These are phyloP conservation scores for Neocrepidodera transversa DNA, from an alignment of 2,888 invertebrate genomes.

Conservation along the genomic window DNA sequence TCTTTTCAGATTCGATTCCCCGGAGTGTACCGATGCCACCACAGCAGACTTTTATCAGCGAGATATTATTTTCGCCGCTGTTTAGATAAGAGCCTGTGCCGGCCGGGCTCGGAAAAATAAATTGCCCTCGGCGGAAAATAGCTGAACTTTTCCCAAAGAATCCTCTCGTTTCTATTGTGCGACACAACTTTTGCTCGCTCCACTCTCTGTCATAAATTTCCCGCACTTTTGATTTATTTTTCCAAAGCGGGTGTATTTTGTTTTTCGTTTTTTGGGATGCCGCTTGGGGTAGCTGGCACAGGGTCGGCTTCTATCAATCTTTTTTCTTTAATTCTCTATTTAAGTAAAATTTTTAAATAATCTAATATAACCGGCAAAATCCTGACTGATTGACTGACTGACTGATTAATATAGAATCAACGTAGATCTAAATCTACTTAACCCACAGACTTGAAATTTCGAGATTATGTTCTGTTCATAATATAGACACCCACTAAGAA, in stretches of 20 bases:
- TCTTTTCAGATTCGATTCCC: conserved; percentile 36
- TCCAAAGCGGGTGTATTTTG: conserved; percentile 27
- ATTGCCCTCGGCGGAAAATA: conserved; percentile 63
- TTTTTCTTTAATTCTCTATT: too few species aligned
- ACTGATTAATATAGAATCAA: too few species aligned
- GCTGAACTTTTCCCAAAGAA: conserved; percentile 61
- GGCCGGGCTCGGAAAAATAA: conserved; percentile 62
- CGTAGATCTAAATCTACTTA: too few species aligned
- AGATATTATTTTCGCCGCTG: conserved; percentile 63
- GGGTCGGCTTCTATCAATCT: not conserved
- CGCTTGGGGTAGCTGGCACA: not conserved
- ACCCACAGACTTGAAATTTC: too few species aligned
- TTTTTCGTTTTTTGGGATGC: conserved; percentile 25
- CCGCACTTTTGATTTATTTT: conserved; percentile 34
- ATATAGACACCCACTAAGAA: too few species aligned
- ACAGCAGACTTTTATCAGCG: conserved; percentile 58
- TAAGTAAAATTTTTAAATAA: too few species aligned
- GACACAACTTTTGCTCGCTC: conserved; percentile 31
- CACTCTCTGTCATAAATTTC: conserved; percentile 31
- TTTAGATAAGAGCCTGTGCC: conserved; percentile 60
- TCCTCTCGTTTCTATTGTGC: conserved; percentile 56
- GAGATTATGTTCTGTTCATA: too few species aligned
- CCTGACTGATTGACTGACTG: too few species aligned
- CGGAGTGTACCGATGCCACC: conserved; percentile 57
- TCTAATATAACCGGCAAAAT: too few species aligned